Conservation (phyloP, 2,888 invertebrate genomes). For the Andrena dorsata region DNA sequence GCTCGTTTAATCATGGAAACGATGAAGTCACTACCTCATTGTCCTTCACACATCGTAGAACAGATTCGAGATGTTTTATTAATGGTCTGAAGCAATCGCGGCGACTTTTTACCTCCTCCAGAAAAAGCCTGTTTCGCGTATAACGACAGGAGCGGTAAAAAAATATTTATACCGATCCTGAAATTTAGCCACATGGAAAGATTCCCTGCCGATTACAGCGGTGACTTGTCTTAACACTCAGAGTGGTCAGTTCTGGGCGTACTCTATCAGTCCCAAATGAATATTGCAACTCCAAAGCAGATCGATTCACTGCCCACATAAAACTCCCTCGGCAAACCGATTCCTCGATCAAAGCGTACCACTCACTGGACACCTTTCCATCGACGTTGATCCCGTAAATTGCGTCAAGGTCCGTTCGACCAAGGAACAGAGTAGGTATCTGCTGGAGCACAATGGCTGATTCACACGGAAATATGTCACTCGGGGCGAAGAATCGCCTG, state of each 20-base stretch:
- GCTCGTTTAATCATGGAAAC: conserved; percentile 24
- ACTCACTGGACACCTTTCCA: conserved; percentile 7
- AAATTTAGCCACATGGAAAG: background rate
- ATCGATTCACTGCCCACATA: no score
- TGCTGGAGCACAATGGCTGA: no score
- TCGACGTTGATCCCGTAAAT: no score
- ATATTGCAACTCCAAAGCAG: no score
- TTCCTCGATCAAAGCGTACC: conserved; percentile 11
- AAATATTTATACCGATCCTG: background rate
- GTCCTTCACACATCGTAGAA: conserved; percentile 23
- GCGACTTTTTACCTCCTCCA: background rate
- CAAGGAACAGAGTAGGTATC: no score
- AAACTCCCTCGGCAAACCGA: background rate
- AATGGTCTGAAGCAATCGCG: conserved; percentile 20
- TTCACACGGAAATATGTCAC: no score
- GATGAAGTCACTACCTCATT: conserved; percentile 46
- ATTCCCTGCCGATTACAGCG: background rate
- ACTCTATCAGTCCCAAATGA: no score
- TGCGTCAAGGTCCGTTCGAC: no score
- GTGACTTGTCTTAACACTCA: background rate
- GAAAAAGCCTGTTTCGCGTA: background rate
- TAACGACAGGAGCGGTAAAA: background rate
- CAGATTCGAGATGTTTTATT: conserved; percentile 36
- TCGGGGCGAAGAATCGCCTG: no score
- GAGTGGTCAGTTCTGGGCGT: no score